Percentiles rank a stretch among this genome's conserved stretches.
Evolutionary conservation across 2,797 vertebrate species (phyloP).

Genomic region (Lagodon rhomboides): DNA sequence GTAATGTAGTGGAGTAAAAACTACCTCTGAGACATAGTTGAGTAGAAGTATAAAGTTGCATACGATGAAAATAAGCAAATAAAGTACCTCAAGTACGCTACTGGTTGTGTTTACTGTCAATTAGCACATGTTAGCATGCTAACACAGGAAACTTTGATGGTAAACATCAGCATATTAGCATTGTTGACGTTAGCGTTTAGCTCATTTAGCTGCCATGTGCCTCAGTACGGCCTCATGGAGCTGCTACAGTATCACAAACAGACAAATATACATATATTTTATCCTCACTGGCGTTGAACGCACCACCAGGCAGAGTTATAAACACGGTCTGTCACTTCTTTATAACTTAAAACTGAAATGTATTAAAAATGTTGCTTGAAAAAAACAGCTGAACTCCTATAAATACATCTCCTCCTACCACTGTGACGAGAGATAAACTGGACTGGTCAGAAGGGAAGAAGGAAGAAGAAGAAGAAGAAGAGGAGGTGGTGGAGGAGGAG

Average conservation of each 20-base stretch:
- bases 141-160: too few species aligned
- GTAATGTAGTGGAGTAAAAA: not conserved
- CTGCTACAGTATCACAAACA: not conserved
- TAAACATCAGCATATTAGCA: not conserved
- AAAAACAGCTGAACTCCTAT: not conserved
- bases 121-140: too few species aligned
- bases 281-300: not conserved
- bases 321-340: not conserved
- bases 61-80: too few species aligned
- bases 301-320: not conserved
- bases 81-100: too few species aligned
- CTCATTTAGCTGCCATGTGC: not conserved
- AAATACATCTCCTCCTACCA: not conserved
- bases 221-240: not conserved
- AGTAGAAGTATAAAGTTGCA: too few species aligned
- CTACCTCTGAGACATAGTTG: too few species aligned
- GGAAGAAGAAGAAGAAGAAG: slow-evolving; percentile 2
- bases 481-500: not conserved
- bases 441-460: not conserved
- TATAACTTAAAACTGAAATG: not conserved
- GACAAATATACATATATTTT: not conserved
- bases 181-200: not conserved
- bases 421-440: not conserved
- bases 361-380: not conserved
- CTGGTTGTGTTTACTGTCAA: too few species aligned